phyloP scores from a whole-genome alignment of 2,113 vertebrate species.

The Ranitomeya imitator region DNA sequence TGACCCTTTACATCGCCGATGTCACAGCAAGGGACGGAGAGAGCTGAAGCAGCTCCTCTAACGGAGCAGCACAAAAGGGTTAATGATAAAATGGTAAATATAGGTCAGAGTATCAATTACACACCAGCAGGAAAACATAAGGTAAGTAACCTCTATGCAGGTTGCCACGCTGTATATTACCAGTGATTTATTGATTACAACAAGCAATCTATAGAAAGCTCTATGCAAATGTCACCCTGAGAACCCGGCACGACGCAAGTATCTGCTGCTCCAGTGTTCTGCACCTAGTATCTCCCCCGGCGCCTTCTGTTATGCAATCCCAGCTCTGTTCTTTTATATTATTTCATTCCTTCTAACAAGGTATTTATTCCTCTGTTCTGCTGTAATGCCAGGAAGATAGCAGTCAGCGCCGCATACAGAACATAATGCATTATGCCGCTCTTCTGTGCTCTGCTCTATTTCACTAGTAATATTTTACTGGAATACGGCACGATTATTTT shows the following conservation, averaged over 20 bases:
- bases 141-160: conserved; percentile 27
- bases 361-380: conserved; percentile 31
- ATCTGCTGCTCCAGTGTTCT: neutral
- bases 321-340: neutral
- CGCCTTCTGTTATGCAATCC: neutral
- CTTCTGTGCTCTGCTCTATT: conserved; percentile 63
- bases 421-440: conserved; percentile 41
- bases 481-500: conserved; percentile 70
- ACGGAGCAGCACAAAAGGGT: neutral
- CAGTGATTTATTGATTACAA: conserved; percentile 1
- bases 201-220: neutral
- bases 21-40: neutral
- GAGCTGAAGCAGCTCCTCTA: neutral
- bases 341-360: neutral
- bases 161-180: neutral
- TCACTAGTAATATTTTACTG: conserved; percentile 61
- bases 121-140: neutral
- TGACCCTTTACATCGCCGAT: neutral
- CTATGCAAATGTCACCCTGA: conserved; percentile 1
- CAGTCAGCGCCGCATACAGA: conserved; percentile 27
- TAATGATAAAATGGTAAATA: neutral
- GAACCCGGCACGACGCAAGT: neutral
- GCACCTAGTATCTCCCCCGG: neutral
- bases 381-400: neutral
- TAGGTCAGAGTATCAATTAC: neutral